These are phyloP conservation scores for Invenusta paracnida DNA, from an alignment of 2,888 invertebrate genomes.

Conservation along the genomic window DNA sequence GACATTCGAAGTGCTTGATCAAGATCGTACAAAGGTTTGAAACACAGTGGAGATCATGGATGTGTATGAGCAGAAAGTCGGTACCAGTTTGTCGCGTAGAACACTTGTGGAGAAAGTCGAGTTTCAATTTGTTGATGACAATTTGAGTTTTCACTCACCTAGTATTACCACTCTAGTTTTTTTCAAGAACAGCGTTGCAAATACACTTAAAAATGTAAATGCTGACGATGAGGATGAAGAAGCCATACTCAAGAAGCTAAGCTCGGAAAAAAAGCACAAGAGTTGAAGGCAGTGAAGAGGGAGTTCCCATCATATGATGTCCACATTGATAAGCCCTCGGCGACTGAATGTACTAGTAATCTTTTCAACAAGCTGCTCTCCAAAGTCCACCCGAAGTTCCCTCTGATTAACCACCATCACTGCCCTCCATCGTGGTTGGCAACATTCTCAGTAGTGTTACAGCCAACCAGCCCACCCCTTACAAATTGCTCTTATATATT, in stretches of 20 bases:
- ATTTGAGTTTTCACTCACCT: not conserved
- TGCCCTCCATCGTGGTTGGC: conserved; percentile 11
- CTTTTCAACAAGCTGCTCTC: conserved; percentile 11
- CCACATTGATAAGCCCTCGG: not conserved
- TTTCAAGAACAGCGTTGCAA: not conserved
- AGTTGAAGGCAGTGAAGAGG: conserved; percentile 23
- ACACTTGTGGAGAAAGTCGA: not conserved
- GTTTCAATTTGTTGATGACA: not conserved
- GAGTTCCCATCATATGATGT: conserved; percentile 8
- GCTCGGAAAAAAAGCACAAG: not conserved
- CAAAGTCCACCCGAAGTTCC: conserved; percentile 9
- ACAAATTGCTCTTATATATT: conserved; percentile 5
- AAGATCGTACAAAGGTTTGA: not conserved
- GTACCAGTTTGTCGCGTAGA: not conserved
- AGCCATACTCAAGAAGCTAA: conserved; percentile 9
- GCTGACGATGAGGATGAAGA: not conserved
- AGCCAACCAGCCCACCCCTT: conserved; percentile 24
- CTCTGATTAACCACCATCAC: conserved; percentile 8
- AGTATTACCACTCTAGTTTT: not conserved
- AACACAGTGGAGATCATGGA: not conserved
- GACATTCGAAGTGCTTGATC: not conserved
- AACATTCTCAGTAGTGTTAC: conserved; percentile 17
- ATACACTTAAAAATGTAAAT: not conserved
- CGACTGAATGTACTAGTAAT: conserved; percentile 21
- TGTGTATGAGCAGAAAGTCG: not conserved